phyloP scores from a whole-genome alignment of 2,888 invertebrate genomes.

The Meghimatium bilineatum region DNA sequence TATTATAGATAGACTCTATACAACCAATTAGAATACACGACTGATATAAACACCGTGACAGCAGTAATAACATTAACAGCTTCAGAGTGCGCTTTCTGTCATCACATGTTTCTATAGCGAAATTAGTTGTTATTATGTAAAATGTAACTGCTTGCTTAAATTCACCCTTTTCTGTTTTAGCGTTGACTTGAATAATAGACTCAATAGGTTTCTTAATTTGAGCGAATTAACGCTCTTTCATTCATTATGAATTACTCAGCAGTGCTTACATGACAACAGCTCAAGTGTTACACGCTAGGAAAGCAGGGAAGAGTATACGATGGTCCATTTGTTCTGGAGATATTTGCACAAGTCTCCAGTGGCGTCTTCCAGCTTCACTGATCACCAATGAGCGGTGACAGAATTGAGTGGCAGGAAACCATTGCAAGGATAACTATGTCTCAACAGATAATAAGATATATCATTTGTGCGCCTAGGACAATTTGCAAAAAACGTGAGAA shows the following conservation, averaged over 20 bases:
- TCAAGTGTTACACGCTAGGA: slow-evolving; percentile 6
- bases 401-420: neutral
- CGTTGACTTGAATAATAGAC: neutral
- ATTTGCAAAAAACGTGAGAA: too few species aligned
- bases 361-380: slow-evolving; percentile 29
- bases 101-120: too few species aligned
- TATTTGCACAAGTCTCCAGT: slow-evolving; percentile 21
- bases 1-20: too few species aligned
- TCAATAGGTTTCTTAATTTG: slow-evolving; percentile 8
- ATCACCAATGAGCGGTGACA: slow-evolving; percentile 2
- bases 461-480: neutral
- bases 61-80: too few species aligned
- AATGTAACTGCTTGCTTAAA: neutral
- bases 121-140: too few species aligned
- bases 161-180: neutral
- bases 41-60: too few species aligned
- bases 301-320: neutral
- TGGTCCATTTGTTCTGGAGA: slow-evolving; percentile 24
- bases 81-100: too few species aligned
- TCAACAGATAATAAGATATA: neutral
- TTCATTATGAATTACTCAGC: neutral
- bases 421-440: neutral
- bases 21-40: too few species aligned
- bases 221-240: neutral
- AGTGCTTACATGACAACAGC: neutral